Base-by-base conservation (phyloP, 2,113 vertebrate genomes). In the Cavia aperea region DNA sequence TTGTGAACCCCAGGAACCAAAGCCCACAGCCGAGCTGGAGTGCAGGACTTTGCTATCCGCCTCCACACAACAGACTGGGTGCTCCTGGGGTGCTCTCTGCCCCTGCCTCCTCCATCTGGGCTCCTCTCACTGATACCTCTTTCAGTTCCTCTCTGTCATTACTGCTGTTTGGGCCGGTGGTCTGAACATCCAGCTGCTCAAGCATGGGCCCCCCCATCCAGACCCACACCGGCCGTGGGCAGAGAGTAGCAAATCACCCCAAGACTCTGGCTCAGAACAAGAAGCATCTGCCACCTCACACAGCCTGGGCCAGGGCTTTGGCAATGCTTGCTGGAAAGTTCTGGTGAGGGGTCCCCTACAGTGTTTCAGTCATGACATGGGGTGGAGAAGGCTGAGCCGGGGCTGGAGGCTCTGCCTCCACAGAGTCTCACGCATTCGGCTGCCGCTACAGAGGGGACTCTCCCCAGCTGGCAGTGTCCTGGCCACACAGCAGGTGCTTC, bases 361-460 rank as follows among this genome's bases (percentile, higher is more conserved):
- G 31, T 82, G 65, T 18, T 81, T 16, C 33, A 36, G 60, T 31
- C 66, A 43, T 21, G 43, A 51, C 29, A 31, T 60, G 1, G 2
- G 2, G 1, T 51, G 49, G 77, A 68, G 26, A 83, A 77, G 65
- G 82, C 68, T 19, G n/a, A 19, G 4, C n/a, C 39, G 13, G 39
- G 66, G 21, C 39, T 46, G 23, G 72, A 73, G 39, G 39, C 39
- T 73, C 39, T 26, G 12, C 72, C 43, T 73, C 39, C 24, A 43
- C 19, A 13, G 72, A 2, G 24, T 75, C 39, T 46, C 23, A 15
- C 43, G 46, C 72, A 14, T 29, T 54, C n/a, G 49, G 18, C 39
- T 0, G 0, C 4, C 10, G 72, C 23, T 75, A 4, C 11, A 2
- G 39, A 43, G 39, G 70, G 39, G 39, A 24, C 75, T 31, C 14